A percentile compares a stretch with the other conserved stretches of the same genome.
These are phyloP conservation scores for Pyrochroa serraticornis DNA, from an alignment of 2,888 invertebrate genomes.

Conservation along the genomic window DNA sequence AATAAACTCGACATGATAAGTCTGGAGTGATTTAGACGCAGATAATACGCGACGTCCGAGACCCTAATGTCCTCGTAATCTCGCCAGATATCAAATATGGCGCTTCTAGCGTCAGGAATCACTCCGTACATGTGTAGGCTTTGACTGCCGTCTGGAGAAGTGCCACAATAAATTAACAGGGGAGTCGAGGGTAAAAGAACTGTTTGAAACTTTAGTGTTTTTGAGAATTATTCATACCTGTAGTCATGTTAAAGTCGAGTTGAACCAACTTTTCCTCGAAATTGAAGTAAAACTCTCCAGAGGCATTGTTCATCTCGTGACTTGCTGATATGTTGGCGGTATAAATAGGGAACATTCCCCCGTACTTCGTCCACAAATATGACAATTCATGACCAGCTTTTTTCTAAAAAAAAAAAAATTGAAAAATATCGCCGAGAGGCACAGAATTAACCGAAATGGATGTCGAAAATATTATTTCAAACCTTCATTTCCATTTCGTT, in stretches of 20 bases:
- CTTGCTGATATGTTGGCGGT: conserved; percentile 65
- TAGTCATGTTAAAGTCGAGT: conserved; percentile 73
- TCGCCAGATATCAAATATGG: conserved; percentile 78
- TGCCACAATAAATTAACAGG: background rate
- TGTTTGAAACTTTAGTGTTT: conserved; percentile 33
- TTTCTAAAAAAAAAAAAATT: conserved; percentile 25
- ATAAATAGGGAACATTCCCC: conserved; percentile 61
- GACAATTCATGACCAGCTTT: conserved; percentile 57
- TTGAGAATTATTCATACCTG: conserved; percentile 57
- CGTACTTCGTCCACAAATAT: conserved; percentile 62
- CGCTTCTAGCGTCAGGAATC: conserved; percentile 79
- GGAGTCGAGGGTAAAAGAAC: conserved; percentile 23
- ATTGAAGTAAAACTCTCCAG: conserved; percentile 67
- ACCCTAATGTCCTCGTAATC: conserved; percentile 81
- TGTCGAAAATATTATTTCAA: conserved; percentile 35
- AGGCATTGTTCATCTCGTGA: conserved; percentile 65
- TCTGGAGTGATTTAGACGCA: conserved; percentile 83
- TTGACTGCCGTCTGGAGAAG: conserved; percentile 65
- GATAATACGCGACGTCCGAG: conserved; percentile 78
- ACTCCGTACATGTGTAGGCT: conserved; percentile 75
- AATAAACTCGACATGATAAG: conserved; percentile 78
- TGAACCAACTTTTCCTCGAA: conserved; percentile 65
- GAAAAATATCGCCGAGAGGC: conserved; percentile 2
- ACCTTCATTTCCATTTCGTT: conserved; percentile 73
- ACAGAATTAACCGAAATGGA: background rate